phyloP scores from a whole-genome alignment of 2,797 vertebrate species.

The Stomatorhinus walkeri region DNA sequence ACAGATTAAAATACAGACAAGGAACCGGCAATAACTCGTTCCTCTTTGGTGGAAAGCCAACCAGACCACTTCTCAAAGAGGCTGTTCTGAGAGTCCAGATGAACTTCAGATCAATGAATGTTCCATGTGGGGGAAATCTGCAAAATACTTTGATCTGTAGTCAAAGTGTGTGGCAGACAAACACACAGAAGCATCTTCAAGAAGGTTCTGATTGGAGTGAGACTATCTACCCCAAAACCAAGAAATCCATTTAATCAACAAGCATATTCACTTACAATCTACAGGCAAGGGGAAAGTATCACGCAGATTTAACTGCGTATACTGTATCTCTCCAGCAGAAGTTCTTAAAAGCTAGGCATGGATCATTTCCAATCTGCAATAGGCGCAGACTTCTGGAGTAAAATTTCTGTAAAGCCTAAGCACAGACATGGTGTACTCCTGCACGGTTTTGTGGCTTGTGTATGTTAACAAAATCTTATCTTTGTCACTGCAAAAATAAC shows the following conservation, averaged over 20 bases:
- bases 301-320: neutral
- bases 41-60: neutral
- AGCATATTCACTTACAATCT: neutral
- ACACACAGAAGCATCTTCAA: neutral
- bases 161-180: neutral
- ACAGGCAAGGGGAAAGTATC: neutral
- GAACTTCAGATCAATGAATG: neutral
- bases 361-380: neutral
- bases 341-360: neutral
- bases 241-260: constrained; percentile 6
- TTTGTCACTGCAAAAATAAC: neutral
- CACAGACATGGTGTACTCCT: neutral
- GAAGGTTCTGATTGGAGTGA: neutral
- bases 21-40: neutral
- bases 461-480: neutral
- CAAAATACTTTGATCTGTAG: neutral
- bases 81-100: neutral
- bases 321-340: neutral
- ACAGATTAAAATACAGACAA: neutral
- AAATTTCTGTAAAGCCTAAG: neutral
- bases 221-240: neutral
- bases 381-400: neutral
- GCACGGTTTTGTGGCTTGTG: neutral
- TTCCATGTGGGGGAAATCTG: neutral
- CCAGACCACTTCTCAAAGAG: neutral